Evolutionary conservation across 1,140 invertebrate genomes (phyloP), one percentile per base, ranked within the genome.

Genomic region (Orchesella cincta): DNA sequence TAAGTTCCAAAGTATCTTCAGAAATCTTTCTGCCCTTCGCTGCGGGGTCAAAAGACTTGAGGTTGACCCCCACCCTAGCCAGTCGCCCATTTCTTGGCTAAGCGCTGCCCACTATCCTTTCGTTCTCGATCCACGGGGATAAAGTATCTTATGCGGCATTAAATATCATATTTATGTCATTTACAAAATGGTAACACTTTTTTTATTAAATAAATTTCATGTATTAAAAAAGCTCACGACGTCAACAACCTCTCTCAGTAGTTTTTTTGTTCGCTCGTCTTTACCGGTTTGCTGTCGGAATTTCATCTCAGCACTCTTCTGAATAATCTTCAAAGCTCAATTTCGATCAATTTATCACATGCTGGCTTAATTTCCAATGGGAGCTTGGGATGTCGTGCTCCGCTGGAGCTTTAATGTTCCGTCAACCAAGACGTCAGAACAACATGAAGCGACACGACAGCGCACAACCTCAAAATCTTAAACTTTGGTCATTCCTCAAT

Each of bases 341-440:
- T n/a, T 52, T 33, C 52, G 14, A 36, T 16, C 36, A 78, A 36
- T 18, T 73, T 28, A n/a, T 5, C 28, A 51, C 34, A 77, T 36
- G 26, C 72, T 57, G 18, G 31, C 33, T 39, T 34, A 14, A 78
- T 5, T 39, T 74, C 18, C 29, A 62, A n/a, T 14, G 77, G 77
- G 0, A 78, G 73, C 16, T 74, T 78, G n/a, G 71, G 73, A 57
- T 78, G 76, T 23, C 28, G 20, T 64, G 28, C 36, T n/a, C n/a
- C n/a, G n/a, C n/a, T n/a, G n/a, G n/a, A n/a, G n/a, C n/a, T n/a
- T n/a, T n/a, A n/a, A n/a, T n/a, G n/a, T n/a, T n/a, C n/a, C n/a
- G n/a, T n/a, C n/a, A n/a, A n/a, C n/a, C n/a, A n/a, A n/a, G n/a
- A n/a, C n/a, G n/a, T n/a, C n/a, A n/a, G n/a, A n/a, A n/a, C n/a